phyloP scores from a whole-genome alignment of 1,140 invertebrate species.

The Drosophila setifemur region DNA sequence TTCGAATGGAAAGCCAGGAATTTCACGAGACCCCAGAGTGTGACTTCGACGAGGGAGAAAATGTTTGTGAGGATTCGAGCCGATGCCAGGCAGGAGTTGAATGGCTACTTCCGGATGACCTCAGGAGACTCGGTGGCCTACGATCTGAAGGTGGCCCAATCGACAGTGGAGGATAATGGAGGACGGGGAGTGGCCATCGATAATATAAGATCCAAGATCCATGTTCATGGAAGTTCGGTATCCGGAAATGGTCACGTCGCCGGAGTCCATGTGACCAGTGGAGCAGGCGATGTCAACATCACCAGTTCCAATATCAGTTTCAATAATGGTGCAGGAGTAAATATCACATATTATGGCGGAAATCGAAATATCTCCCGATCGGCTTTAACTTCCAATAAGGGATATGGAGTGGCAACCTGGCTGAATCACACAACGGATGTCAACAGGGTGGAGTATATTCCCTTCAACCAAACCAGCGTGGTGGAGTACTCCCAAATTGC shows the following conservation, averaged over 20 bases:
- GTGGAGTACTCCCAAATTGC: conserved; percentile 94
- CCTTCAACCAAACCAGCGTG: conserved; percentile 91
- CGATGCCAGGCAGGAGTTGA: conserved; percentile 86
- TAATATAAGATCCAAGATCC: conserved; percentile 91
- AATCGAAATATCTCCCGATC: conserved; percentile 93
- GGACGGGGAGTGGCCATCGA: conserved; percentile 95
- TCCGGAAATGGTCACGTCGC: conserved; percentile 94
- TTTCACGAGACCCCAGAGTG: conserved; percentile 91
- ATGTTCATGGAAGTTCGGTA: conserved; percentile 91
- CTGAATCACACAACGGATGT: conserved; percentile 92
- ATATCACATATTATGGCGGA: conserved; percentile 96
- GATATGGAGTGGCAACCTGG: conserved; percentile 93
- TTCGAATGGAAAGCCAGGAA: conserved; percentile 88
- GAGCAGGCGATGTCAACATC: conserved; percentile 96
- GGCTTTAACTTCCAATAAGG: conserved; percentile 90
- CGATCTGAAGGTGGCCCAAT: conserved; percentile 94
- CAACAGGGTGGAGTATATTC: conserved; percentile 87
- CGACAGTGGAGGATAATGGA: conserved; percentile 93
- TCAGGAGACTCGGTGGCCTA: conserved; percentile 91
- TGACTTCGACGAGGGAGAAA: conserved; percentile 89
- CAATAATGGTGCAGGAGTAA: conserved; percentile 95
- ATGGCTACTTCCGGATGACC: conserved; percentile 89
- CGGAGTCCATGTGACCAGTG: conserved; percentile 92
- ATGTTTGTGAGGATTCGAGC: conserved; percentile 90
- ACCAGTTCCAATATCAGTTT: conserved; percentile 94